phyloP scores from a whole-genome alignment of 92 coral and sea anemone species.

The Heliopora coerulea region DNA sequence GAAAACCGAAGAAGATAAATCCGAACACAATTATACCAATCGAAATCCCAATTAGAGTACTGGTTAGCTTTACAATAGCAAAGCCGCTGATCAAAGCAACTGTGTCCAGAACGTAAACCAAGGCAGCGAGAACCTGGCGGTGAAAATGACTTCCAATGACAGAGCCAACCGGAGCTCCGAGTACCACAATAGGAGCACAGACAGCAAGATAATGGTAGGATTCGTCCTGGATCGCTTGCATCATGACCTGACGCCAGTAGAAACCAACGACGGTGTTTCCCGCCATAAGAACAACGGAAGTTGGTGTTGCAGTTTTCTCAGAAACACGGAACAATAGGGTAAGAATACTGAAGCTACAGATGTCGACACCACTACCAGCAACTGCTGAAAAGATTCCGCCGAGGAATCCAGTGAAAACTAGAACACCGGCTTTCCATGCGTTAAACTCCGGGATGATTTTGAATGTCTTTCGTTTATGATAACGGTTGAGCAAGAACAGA shows the following conservation, averaged over 20 bases:
- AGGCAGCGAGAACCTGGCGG: constrained; percentile 61
- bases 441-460: constrained; percentile 69
- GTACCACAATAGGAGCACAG: constrained; percentile 51
- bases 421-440: constrained; percentile 67
- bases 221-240: constrained; percentile 22
- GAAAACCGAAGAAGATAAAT: constrained; percentile 59
- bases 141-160: constrained; percentile 65
- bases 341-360: constrained; percentile 74
- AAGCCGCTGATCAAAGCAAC: constrained; percentile 55
- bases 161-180: constrained; percentile 57
- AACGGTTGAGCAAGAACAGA: constrained; percentile 76
- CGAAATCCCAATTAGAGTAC: constrained; percentile 59
- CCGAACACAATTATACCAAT: constrained; percentile 65
- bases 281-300: constrained; percentile 88
- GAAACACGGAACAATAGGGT: constrained; percentile 75
- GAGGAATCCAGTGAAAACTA: constrained; percentile 52
- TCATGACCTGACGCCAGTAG: constrained; percentile 70
- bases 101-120: constrained; percentile 57
- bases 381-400: constrained; percentile 81
- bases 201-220: constrained; percentile 54
- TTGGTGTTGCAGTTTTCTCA: constrained; percentile 87
- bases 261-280: constrained; percentile 77
- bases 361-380: constrained; percentile 77
- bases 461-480: constrained; percentile 70
- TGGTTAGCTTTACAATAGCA: constrained; percentile 59